Percentiles rank a stretch among this genome's conserved stretches.
Evolutionary conservation across 2,797 vertebrate genomes (phyloP).

Genomic region (Girardinus metallicus): DNA sequence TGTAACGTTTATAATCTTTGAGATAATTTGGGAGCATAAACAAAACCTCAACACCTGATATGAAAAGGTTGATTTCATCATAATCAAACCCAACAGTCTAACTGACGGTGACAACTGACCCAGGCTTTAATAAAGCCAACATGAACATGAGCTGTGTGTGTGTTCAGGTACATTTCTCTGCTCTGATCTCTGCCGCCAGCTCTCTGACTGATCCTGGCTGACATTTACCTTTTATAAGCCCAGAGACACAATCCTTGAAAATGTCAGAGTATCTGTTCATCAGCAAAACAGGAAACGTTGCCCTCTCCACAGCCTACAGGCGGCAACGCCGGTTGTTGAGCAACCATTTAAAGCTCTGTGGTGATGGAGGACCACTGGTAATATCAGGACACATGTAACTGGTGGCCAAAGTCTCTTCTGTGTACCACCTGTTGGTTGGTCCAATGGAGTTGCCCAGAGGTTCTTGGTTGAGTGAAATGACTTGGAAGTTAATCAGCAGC

Average conservation of each 20-base stretch:
- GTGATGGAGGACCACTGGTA: not conserved
- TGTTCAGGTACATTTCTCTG: conserved; percentile 5
- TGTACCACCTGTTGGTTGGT: not conserved
- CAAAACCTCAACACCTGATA: not conserved
- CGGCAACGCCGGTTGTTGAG: not conserved
- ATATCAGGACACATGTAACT: not conserved
- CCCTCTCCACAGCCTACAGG: conserved; percentile 19
- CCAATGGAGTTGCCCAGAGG: not conserved
- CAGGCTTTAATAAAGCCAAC: not conserved
- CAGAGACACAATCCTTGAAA: conserved; percentile 57
- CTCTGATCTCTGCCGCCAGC: conserved; percentile 37
- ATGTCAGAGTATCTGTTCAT: conserved; percentile 65
- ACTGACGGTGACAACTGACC: not conserved
- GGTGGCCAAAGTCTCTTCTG: not conserved
- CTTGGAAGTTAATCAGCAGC: not conserved
- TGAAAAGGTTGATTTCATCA: not conserved
- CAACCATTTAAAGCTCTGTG: not conserved
- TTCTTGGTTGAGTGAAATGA: not conserved
- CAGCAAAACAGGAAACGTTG: conserved; percentile 47
- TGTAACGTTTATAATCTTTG: not conserved
- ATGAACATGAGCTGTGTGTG: not conserved
- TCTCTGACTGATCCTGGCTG: conserved; percentile 48
- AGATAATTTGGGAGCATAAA: not conserved
- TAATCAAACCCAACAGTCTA: not conserved
- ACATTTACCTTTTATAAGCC: conserved; percentile 57